These are phyloP conservation scores for Numenius phaeopus DNA, from an alignment of 2,797 vertebrate species.

Conservation along the genomic window DNA sequence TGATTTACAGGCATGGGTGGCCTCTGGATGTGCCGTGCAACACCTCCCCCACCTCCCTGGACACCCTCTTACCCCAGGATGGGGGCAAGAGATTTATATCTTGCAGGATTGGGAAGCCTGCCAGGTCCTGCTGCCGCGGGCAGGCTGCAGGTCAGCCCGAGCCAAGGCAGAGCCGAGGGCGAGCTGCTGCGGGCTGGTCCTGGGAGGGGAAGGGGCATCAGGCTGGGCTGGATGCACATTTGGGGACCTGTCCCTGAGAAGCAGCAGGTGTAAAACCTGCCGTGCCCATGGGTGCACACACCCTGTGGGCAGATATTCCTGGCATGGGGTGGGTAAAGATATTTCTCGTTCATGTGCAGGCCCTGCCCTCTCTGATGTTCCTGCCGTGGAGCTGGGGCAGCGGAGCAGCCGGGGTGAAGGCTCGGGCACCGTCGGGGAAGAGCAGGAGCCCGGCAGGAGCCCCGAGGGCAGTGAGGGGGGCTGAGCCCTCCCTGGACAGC, in stretches of 20 bases:
- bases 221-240: neutral
- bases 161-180: neutral
- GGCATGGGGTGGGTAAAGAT: slow-evolving; percentile 29
- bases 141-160: neutral
- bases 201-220: neutral
- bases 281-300: neutral
- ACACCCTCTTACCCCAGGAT: neutral
- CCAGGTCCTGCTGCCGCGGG: neutral
- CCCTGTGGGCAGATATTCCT: slow-evolving; percentile 35
- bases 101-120: neutral
- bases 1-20: neutral
- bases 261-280: neutral
- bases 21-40: accelerated
- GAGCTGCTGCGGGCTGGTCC: neutral
- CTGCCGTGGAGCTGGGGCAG: neutral
- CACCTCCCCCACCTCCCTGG: neutral
- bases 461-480: neutral
- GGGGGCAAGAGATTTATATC: neutral
- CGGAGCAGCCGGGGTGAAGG: neutral
- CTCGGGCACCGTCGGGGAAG: neutral
- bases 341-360: neutral
- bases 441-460: neutral
- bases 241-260: neutral
- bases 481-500: neutral
- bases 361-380: slow-evolving; percentile 14